phyloP scores from a whole-genome alignment of 2,797 vertebrate species.

The Enteromius paludinosus region DNA sequence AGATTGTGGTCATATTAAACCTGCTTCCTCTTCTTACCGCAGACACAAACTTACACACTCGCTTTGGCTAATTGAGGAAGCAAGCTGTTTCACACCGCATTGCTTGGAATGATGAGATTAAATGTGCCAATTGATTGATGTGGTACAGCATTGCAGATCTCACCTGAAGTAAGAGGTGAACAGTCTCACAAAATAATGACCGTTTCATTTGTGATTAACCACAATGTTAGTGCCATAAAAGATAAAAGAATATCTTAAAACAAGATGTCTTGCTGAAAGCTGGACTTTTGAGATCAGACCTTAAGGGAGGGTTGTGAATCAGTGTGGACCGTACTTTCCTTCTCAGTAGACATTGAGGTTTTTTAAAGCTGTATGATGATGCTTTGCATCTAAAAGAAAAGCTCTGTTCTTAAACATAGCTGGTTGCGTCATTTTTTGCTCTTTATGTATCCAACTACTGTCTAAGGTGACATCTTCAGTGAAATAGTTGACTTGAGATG shows the following conservation, averaged over 20 bases:
- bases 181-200: neutral
- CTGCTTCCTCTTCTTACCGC: slow-evolving; percentile 33
- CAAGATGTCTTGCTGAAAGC: slow-evolving; percentile 3
- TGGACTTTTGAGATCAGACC: neutral
- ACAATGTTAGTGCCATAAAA: neutral
- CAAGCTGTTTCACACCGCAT: slow-evolving; percentile 29
- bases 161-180: slow-evolving; percentile 8
- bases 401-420: neutral
- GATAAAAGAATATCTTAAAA: neutral
- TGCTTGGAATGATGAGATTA: slow-evolving; percentile 22
- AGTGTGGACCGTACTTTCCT: neutral
- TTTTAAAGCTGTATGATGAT: neutral
- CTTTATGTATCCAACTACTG: neutral
- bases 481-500: neutral
- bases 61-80: slow-evolving; percentile 47
- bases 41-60: slow-evolving; percentile 17
- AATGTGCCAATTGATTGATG: slow-evolving; percentile 36
- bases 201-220: neutral
- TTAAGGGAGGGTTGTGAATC: slow-evolving; percentile 12
- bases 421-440: neutral
- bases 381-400: neutral
- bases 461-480: neutral
- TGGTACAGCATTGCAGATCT: neutral
- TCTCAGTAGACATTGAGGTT: slow-evolving; percentile 1
- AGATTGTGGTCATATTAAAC: slow-evolving; percentile 34